Evolutionary conservation across 92 coral and sea anemone genomes (phyloP).

Genomic region (Phenganax stokvisi): DNA sequence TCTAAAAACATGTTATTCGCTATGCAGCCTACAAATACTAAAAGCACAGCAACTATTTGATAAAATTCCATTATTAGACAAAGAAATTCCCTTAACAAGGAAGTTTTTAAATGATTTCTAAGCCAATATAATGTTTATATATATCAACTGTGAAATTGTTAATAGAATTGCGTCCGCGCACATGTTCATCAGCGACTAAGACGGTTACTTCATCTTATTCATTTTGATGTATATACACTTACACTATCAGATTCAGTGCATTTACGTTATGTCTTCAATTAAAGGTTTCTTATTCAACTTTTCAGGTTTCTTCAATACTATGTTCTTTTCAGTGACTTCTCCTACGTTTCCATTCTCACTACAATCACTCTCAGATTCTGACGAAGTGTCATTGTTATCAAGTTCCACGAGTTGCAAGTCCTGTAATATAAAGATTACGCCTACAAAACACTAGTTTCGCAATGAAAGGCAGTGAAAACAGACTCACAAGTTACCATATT

Average conservation of each 20-base stretch:
- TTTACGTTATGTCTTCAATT: constrained; percentile 25
- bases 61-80: constrained; percentile 28
- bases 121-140: neutral
- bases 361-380: constrained; percentile 5
- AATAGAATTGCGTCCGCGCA: neutral
- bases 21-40: constrained; percentile 78
- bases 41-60: constrained; percentile 61
- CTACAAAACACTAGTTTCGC: neutral
- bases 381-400: constrained; percentile 9
- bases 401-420: constrained; percentile 29
- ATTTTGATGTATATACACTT: no score
- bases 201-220: no score
- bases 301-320: constrained; percentile 2
- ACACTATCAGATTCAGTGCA: neutral
- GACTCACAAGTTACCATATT: constrained; percentile 20
- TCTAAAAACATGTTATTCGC: constrained; percentile 77
- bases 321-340: constrained; percentile 18
- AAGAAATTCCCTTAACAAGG: neutral
- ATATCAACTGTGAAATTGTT: neutral
- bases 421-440: neutral
- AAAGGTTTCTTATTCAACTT: constrained; percentile 13
- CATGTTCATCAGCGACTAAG: no score
- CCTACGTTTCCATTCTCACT: neutral
- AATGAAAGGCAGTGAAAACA: neutral
- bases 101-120: neutral